These are phyloP conservation scores for Drosophila barbarae DNA, from an alignment of 2,888 invertebrate species.

Conservation along the genomic window DNA sequence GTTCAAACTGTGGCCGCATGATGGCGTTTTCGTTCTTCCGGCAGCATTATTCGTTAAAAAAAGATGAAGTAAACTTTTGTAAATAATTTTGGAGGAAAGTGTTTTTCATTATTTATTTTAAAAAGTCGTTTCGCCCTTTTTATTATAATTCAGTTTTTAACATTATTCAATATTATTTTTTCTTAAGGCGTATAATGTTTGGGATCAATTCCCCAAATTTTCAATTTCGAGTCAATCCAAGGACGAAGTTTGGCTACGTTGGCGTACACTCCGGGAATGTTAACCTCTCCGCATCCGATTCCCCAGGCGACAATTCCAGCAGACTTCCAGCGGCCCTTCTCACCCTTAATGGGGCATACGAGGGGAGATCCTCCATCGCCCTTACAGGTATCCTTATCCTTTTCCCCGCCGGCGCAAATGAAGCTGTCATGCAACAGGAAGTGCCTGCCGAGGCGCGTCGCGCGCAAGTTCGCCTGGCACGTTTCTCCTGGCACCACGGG, in stretches of 20 bases:
- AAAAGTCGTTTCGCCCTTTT: neutral
- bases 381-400: constrained; percentile 86
- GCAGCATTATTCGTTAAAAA: neutral
- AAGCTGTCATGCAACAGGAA: constrained; percentile 86
- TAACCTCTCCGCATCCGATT: constrained; percentile 86
- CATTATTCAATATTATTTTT: neutral
- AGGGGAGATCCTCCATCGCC: constrained; percentile 90
- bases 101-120: neutral
- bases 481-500: constrained; percentile 83
- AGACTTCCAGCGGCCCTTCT: constrained; percentile 69
- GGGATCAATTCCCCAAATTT: constrained; percentile 47
- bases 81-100: neutral
- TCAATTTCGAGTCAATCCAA: constrained; percentile 85
- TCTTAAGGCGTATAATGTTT: constrained; percentile 60
- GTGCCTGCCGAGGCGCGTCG: constrained; percentile 84
- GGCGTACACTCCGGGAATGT: constrained; percentile 87
- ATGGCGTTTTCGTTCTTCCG: too few species aligned
- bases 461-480: constrained; percentile 81
- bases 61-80: neutral
- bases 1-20: too few species aligned
- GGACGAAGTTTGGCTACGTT: constrained; percentile 83
- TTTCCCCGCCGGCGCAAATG: constrained; percentile 89
- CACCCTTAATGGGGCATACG: constrained; percentile 83
- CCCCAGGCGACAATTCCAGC: constrained; percentile 90
- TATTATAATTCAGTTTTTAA: neutral